Percentiles rank a stretch among this genome's conserved stretches.
Conservation (phyloP, 1,140 invertebrate genomes). For the Glossosoma conforme region DNA sequence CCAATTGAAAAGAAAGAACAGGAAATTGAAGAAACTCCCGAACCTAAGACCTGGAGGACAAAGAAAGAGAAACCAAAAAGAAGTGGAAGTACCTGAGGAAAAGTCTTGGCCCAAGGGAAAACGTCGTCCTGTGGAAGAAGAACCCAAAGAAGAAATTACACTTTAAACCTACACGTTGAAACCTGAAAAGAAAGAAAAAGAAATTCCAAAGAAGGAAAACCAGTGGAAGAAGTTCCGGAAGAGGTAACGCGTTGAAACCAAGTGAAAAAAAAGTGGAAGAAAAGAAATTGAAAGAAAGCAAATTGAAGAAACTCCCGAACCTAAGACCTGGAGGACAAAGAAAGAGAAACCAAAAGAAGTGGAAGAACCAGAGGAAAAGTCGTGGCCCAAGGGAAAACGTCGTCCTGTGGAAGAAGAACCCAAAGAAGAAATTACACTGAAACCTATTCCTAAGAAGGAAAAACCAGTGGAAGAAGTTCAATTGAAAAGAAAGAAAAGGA, state of each 20-base stretch:
- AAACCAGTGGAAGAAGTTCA: constrained; percentile 34
- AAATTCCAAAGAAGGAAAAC: constrained; percentile 34
- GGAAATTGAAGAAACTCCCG: constrained; percentile 32
- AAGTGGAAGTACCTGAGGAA: constrained; percentile 41
- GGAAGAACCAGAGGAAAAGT: constrained; percentile 41
- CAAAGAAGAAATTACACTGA: constrained; percentile 46
- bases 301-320: too few relatives aligned
- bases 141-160: constrained; percentile 43
- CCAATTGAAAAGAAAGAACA: constrained; percentile 40
- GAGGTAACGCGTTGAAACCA: too few relatives aligned
- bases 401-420: constrained; percentile 40
- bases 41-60: constrained; percentile 28
- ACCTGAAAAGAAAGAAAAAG: too few relatives aligned
- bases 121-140: constrained; percentile 38
- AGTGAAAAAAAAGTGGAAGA: too few relatives aligned
- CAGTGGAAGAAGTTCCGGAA: constrained; percentile 33
- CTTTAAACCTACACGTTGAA: constrained; percentile 51
- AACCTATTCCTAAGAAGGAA: constrained; percentile 45
- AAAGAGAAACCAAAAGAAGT: constrained; percentile 34
- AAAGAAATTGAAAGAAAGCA: too few relatives aligned
- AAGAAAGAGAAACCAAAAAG: constrained; percentile 25
- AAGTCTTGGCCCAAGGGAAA: constrained; percentile 45
- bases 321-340: too few relatives aligned
- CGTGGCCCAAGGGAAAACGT: constrained; percentile 43
- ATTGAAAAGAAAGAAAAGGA: constrained; percentile 15